phyloP scores from a whole-genome alignment of 2,888 invertebrate species.

The Dryomyza anilis region DNA sequence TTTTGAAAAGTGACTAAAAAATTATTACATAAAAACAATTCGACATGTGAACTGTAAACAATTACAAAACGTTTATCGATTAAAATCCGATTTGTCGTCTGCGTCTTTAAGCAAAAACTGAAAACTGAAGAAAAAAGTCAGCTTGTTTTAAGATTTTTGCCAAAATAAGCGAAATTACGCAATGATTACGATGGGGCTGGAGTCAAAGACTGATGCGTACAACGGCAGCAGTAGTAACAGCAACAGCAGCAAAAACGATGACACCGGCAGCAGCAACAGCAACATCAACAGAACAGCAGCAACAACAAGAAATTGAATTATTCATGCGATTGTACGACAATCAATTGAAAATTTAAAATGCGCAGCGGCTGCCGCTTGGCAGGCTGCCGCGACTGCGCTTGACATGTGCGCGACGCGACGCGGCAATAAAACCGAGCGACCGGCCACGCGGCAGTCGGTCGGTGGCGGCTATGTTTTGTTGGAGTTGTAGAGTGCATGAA shows the following conservation, averaged over 20 bases:
- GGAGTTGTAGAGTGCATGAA: not conserved
- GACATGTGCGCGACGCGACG: conserved; percentile 19
- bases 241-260: no score
- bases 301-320: conserved; percentile 49
- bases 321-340: conserved; percentile 60
- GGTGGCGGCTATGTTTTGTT: not conserved
- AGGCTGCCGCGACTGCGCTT: not conserved
- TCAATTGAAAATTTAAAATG: conserved; percentile 60
- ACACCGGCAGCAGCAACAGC: conserved; percentile 24
- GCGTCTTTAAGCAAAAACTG: no score
- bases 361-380: conserved; percentile 36
- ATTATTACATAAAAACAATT: no score
- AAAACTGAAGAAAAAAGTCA: no score
- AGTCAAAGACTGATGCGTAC: no score
- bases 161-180: conserved; percentile 14
- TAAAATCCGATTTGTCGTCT: not conserved
- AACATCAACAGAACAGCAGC: conserved; percentile 27
- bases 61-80: not conserved
- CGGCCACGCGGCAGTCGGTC: not conserved
- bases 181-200: conserved; percentile 2
- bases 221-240: no score
- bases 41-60: not conserved
- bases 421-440: conserved; percentile 22
- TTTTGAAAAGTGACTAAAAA: no score
- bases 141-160: not conserved